Evolutionary conservation across 1,140 invertebrate species (phyloP).

Genomic region (Pseudomyrmex concolor): DNA sequence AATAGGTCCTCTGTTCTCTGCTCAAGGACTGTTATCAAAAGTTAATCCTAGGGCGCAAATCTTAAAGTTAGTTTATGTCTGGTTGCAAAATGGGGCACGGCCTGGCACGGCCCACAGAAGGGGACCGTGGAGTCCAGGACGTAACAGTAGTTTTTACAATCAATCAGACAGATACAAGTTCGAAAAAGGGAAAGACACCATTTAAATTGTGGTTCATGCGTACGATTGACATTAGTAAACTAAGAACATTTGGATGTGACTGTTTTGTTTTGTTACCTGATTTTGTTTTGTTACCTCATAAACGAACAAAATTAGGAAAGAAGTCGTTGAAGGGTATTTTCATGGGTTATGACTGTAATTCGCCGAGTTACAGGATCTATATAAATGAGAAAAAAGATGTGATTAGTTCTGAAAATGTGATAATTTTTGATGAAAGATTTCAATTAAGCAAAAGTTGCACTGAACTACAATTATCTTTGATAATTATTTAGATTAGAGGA

Average conservation of each 20-base stretch:
- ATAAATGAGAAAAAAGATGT: neutral
- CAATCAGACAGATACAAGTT: slow-evolving; percentile 38
- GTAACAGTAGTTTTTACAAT: no score
- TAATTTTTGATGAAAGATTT: neutral
- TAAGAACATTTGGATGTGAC: slow-evolving; percentile 49
- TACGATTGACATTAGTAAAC: slow-evolving; percentile 46
- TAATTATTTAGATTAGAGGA: no score
- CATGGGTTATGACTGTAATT: slow-evolving; percentile 38
- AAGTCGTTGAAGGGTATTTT: slow-evolving; percentile 47
- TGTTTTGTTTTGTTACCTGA: slow-evolving; percentile 51
- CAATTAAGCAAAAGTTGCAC: neutral
- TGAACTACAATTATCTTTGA: no score
- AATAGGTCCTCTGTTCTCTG: no score
- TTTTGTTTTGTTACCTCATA: slow-evolving; percentile 40
- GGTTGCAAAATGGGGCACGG: no score
- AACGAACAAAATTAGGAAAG: slow-evolving; percentile 33
- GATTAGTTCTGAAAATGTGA: neutral
- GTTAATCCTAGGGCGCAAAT: no score
- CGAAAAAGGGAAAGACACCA: slow-evolving; percentile 30
- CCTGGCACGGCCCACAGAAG: no score
- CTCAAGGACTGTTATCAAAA: no score
- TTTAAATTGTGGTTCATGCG: slow-evolving; percentile 59
- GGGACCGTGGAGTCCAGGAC: no score
- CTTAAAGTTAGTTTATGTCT: no score
- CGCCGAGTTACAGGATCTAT: neutral